Base-by-base conservation (phyloP, 2,113 vertebrate genomes). In the Collichthys lucidus region DNA sequence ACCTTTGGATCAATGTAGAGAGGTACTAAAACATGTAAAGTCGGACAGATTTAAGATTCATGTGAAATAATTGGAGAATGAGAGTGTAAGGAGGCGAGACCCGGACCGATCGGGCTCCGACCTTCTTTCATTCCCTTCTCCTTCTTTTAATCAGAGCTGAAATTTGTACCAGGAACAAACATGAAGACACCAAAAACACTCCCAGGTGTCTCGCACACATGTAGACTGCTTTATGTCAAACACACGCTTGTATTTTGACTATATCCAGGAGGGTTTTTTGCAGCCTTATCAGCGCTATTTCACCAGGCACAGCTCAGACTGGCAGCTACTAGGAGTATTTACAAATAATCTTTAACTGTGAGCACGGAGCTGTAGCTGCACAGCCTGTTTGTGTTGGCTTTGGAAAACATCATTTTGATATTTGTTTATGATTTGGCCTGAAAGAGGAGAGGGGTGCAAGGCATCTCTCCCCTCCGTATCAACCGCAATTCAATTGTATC, bases 101-200 rank as follows among this genome's bases (percentile, higher is more conserved):
- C 72, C 78, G 86, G 85, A 79, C 26, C 74, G 84, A 88, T 86
- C 90, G 61, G 68, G 74, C 57, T 55, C 72, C 84, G 77, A 86
- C 71, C 87, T 69, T 76, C 77, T 88, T 52, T 62, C 76, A 57
- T 63, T 46, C 53, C 65, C 40, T 42, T 7, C 56, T 40, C 35
- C 74, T 59, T 64, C 57, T 53, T 47, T 19, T 16, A 19, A 24
- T 16, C 77, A 26, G 11, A 60, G 63, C 57, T 53, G 16, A 53
- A 0, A 76, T 85, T 73, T 44, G 46, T 4, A 79, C 29, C 31
- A 42, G 55, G 69, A 74, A 47, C 82, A 72, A 78, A 55, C 73
- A 44, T 0, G 26, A 69, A 60, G 16, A 50, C 63, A 57, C 71
- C 55, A 71, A 20, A 20, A 76, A 83, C 85, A 50, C 72, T n/a